Conservation (phyloP, 2,888 invertebrate genomes). For the Halictus ligatus region DNA sequence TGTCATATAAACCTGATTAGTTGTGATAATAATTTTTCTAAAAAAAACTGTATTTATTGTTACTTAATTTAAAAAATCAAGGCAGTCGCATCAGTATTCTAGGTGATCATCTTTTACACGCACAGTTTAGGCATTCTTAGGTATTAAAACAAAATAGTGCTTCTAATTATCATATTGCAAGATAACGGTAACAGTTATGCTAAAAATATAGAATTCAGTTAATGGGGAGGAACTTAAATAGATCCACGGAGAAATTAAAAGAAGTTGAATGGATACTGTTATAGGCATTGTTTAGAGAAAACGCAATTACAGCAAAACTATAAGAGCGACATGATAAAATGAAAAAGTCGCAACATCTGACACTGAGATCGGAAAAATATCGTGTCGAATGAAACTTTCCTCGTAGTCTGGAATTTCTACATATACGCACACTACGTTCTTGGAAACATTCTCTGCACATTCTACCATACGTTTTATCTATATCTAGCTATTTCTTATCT, state of each 20-base stretch:
- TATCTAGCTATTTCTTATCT: not conserved
- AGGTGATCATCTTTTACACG: not conserved
- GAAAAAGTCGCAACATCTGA: not conserved
- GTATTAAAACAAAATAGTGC: not conserved
- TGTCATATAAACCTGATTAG: not conserved
- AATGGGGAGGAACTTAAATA: not conserved
- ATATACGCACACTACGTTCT: not conserved
- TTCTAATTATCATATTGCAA: not conserved
- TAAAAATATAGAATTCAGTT: not conserved
- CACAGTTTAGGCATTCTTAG: not conserved
- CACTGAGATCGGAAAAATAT: not conserved
- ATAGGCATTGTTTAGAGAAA: slow-evolving; percentile 17
- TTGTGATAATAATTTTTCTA: not conserved
- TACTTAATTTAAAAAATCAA: not conserved
- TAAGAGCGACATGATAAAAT: not conserved
- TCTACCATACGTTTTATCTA: not conserved
- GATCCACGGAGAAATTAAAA: not conserved
- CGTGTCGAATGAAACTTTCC: not conserved
- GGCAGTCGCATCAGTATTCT: not conserved
- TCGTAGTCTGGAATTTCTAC: not conserved
- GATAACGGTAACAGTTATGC: not conserved
- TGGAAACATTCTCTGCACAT: slow-evolving; percentile 13
- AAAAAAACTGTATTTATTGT: not conserved
- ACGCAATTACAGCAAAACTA: not conserved
- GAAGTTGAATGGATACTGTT: slow-evolving; percentile 4